Base-by-base conservation (phyloP, 2,888 invertebrate genomes). In the Drosophila subsilvestris region DNA sequence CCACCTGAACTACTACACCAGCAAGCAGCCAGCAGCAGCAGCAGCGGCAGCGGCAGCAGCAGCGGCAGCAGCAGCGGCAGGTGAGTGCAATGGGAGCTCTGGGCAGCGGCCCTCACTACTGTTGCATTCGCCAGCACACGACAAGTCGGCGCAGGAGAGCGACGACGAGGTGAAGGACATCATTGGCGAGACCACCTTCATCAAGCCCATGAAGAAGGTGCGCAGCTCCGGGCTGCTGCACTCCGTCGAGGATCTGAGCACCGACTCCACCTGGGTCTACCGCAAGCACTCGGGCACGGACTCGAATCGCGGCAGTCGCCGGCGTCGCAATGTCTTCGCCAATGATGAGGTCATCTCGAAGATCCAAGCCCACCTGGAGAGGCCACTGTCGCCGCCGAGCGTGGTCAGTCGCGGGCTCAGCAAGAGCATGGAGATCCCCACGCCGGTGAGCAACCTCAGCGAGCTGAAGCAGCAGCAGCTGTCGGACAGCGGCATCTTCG, bases 251-350 rank as follows among this genome's bases (percentile, higher is more conserved):
- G 96, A 96, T 82, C 92, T 96, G 12, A 95, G 95, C 51, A 95
- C 96, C 0, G 95, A 95, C 91, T 95, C 95, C 14, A 96, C 96
- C 0, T 95, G 95, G 88, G 95, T 95, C 0, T 95, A 95, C 89
- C 95, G 95, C 78, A 91, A 92, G 42, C 91, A 92, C 43, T 90
- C 90, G 0, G 90, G 91, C 17, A 89, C 82, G 18, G 92, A 92
- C 69, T 92, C 92, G 7, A 92, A 92, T 85, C 90, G 92, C 3
- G 91, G 90, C 51, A 92, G 92, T 66, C 90, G 92, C 1, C 85
- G 92, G 1, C 90, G 92, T 2, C 91, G 91, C 12, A 92, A 91
- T 68, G 90, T 90, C 1, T 91, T 91, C 27, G 91, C 90, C 74
- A 91, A 91, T 20, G 92, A 92, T 70, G 92, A 92, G 72, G 89